Base-by-base conservation (phyloP, 2,113 vertebrate species). In the Phrynosoma blainvillii region DNA sequence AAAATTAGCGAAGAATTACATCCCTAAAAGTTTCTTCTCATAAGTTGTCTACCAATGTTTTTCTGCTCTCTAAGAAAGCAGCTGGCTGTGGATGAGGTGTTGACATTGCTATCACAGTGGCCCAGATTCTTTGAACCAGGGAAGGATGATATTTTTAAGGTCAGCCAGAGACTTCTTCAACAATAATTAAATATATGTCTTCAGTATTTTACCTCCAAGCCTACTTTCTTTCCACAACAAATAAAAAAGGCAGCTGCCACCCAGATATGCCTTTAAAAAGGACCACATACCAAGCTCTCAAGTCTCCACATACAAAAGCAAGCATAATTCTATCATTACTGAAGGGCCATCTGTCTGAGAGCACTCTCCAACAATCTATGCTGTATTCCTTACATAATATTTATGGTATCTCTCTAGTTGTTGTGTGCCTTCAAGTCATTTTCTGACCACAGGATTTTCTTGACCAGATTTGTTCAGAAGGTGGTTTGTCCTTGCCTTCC, bases 281-380 rank as follows among this genome's bases (percentile, higher is more conserved):
- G 93, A 94, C 95, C 93, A 96, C 94, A 94, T 96, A 94, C 91
- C 94, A 92, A 92, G 84, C 92, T 93, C 94, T 95, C 94, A 87
- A 68, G 91, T 89, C 91, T 94, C 92, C 90, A 94, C 93, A 94
- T 95, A 92, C 94, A 93, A 95, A 96, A 96, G 93, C 89, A 95
- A 94, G 94, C 92, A 94, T 85, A 59, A 93, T 1, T 91, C 94
- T 95, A 94, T 95, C 95, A 95, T 94, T 94, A 88, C 94, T 89
- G 93, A 92, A 94, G 94, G 87, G 93, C 90, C 92, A 92, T 95
- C 94, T 93, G 89, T 92, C 93, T 36, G 36, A 94, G 89, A 65
- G 90, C 87, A 5, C 25, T 32, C 81, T 92, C 27, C 68, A 94
- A 91, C 18, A 4, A 14, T 62, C 85, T 75, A 88, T 66, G 20